Evolutionary conservation across 2,113 vertebrate genomes (phyloP), one percentile per base, ranked within the genome.

Genomic region (Rhinoptilus africanus): DNA sequence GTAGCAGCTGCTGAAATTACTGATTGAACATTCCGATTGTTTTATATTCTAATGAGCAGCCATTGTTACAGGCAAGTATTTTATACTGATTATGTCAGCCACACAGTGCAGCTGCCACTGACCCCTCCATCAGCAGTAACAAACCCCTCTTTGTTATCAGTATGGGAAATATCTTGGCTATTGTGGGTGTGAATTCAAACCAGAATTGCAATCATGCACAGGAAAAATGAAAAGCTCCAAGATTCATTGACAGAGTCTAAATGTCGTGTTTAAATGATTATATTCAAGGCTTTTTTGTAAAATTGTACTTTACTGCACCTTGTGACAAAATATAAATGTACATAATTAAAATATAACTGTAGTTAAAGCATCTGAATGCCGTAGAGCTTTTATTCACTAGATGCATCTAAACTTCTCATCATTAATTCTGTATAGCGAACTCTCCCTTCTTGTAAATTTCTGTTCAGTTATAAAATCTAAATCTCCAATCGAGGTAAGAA

Each of bases 61-160:
- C 85, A 57, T 93, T 95, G 96, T 96, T 48, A 45, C 59, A 28
- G 50, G 83, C 60, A 56, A 69, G 89, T 91, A 76, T 96, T 95
- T 98, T 85, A 79, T 68, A 76, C 79, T 93, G 88, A 92, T 96
- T 97, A 60, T 91, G 86, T 93, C 83, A 76, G 94, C 51, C 79
- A 53, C 89, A n/a, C 16, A 47, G 88, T 54, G 72, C 98, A 97
- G 96, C 97, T 96, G 96, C 94, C 92, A 92, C 91, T 96, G 95
- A 94, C 85, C 77, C 82, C 88, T 79, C 56, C 9, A 68, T 87
- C 71, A 66, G 69, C 88, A 66, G n/a, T 74, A 96, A 97, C 96
- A 97, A 97, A 95, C 16, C 74, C 45, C 79, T 93, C 96, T 97
- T 98, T 98, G 97, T 98, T 94, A 73, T 64, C 88, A 63, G 72